phyloP scores from a whole-genome alignment of 2,113 vertebrate species.

The Percopsis transmontana region DNA sequence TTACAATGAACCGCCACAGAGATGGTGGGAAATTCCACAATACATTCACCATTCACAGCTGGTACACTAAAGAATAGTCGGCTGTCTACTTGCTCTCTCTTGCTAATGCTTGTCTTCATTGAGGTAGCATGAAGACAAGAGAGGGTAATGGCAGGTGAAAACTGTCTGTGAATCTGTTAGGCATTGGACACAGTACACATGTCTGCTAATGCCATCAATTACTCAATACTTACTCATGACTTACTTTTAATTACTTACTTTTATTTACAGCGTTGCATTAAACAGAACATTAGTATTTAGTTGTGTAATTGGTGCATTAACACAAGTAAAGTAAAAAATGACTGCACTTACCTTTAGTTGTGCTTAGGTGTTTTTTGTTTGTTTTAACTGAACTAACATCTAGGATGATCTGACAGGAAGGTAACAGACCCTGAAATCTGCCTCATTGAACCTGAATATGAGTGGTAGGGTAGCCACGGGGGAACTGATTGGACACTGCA shows the following conservation, averaged over 20 bases:
- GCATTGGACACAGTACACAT: too few species aligned
- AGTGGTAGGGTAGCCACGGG: conserved; percentile 1
- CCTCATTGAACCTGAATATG: neutral
- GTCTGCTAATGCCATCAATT: too few species aligned
- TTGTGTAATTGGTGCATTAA: neutral
- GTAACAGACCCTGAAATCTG: too few species aligned
- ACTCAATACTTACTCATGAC: too few species aligned
- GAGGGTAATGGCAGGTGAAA: too few species aligned
- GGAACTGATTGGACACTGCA: conserved; percentile 25
- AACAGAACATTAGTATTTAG: too few species aligned
- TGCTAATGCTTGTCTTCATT: too few species aligned
- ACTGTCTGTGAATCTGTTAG: too few species aligned
- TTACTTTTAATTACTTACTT: too few species aligned
- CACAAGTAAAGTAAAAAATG: neutral
- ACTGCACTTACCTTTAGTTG: neutral
- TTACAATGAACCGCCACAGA: conserved; percentile 17
- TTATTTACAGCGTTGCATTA: too few species aligned
- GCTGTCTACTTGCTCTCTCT: neutral
- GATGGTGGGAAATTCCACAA: neutral
- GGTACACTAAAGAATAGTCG: neutral
- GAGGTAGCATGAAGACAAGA: too few species aligned
- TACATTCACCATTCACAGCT: neutral
- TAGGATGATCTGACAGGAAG: neutral
- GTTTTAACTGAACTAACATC: neutral
- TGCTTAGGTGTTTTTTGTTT: neutral